Base-by-base conservation (phyloP, 2,797 vertebrate species). In the Sebastes flavidus region DNA sequence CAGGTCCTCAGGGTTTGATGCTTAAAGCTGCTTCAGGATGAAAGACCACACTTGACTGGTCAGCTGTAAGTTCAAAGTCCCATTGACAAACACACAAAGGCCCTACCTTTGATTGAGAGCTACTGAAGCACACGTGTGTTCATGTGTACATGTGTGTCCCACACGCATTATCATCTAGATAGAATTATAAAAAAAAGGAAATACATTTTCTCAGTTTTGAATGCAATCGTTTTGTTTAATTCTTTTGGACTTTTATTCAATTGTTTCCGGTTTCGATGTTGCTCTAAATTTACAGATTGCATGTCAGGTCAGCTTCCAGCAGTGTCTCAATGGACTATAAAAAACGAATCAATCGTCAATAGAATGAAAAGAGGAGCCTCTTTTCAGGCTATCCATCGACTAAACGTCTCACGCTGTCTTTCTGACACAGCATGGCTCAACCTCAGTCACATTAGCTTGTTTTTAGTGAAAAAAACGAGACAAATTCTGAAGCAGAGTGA, bases 31-130 rank as follows among this genome's bases (percentile, higher is more conserved):
- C 72, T 81, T 70, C 27, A 42, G 56, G 80, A 90, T 79, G 76
- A 89, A 91, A 90, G 72, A 13, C 25, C 63, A 84, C 62, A 75
- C 66, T 89, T 89, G 72, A 92, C 86, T 82, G 84, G 77, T 87
- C 88, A 85, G 83, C 72, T 36, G 54, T n/a, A 46, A 72, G 60
- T 83, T 91, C 79, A 83, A 88, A 88, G 84, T 25, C 59, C 73
- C 25, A 78, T 13, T 20, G 67, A 88, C 61, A 85, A 81, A 81
- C 49, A 81, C 72, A 81, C 77, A 63, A 67, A 82, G 46, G 54
- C 38, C 22, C 8, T 1, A 0, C 20, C 52, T 85, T 84, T 86
- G 82, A 88, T 84, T 62, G 61, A 63, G 18, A 75, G 62, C n/a
- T 16, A 73, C 49, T 69, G 38, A 72, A 38, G 56, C 54, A n/a